phyloP scores from a whole-genome alignment of 2,797 vertebrate species.

The Tangara arthus region DNA sequence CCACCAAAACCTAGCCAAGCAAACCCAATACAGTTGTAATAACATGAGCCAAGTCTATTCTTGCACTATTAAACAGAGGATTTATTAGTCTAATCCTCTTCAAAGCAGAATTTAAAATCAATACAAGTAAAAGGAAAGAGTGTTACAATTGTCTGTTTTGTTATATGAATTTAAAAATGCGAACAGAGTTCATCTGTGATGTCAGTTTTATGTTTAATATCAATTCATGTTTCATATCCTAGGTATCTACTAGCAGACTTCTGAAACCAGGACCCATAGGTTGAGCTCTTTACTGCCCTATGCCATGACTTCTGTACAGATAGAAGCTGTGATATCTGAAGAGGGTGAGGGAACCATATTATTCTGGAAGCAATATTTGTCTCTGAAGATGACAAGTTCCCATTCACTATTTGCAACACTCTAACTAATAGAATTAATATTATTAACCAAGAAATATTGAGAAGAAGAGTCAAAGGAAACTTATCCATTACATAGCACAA shows the following conservation, averaged over 20 bases:
- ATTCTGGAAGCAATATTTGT: background rate
- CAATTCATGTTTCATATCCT: background rate
- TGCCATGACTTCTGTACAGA: background rate
- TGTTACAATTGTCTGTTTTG: background rate
- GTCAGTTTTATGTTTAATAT: background rate
- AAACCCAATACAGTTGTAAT: background rate
- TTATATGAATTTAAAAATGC: background rate
- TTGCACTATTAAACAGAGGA: background rate
- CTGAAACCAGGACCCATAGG: background rate
- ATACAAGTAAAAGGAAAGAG: background rate
- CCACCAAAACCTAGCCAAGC: background rate
- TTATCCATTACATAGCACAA: background rate
- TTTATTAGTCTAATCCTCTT: background rate
- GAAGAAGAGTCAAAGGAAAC: background rate
- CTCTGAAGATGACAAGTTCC: background rate
- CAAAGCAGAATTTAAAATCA: background rate
- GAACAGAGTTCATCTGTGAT: background rate
- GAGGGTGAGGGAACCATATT: background rate
- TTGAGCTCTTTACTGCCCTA: background rate
- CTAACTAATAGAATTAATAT: background rate
- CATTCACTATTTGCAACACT: background rate
- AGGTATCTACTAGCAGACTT: background rate
- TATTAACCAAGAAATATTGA: background rate
- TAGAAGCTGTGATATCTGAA: background rate
- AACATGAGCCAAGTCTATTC: background rate